Percentiles rank a stretch among this genome's conserved stretches.
phyloP scores from a whole-genome alignment of 2,797 vertebrate species.

The Spheniscus humboldti region DNA sequence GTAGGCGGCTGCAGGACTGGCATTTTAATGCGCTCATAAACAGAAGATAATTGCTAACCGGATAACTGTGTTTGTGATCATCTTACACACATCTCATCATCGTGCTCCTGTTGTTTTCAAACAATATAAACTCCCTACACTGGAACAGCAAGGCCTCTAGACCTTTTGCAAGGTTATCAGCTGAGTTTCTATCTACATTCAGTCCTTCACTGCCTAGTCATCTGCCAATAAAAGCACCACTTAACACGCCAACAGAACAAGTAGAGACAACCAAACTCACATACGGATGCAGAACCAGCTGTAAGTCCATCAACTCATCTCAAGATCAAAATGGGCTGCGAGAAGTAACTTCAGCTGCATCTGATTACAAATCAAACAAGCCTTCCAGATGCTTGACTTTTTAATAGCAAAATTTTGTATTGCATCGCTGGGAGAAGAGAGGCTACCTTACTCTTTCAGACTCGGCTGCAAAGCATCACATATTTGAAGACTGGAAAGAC shows the following conservation, averaged over 20 bases:
- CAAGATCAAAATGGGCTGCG: not conserved
- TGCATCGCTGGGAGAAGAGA: not conserved
- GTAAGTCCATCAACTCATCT: not conserved
- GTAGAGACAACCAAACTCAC: not conserved
- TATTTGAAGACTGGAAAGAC: not conserved
- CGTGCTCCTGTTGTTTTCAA: not conserved
- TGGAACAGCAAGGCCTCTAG: not conserved
- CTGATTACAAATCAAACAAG: not conserved
- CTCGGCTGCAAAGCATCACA: not conserved
- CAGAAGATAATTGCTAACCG: not conserved
- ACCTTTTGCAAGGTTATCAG: not conserved
- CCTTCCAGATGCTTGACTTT: not conserved
- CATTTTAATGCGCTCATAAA: not conserved
- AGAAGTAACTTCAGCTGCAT: not conserved
- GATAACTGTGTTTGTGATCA: not conserved
- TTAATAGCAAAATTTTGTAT: not conserved
- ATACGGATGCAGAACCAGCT: not conserved
- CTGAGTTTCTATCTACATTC: not conserved
- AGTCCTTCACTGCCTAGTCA: not conserved
- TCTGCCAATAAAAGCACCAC: not conserved
- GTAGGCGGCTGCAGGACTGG: fast-evolving
- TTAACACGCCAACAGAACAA: not conserved
- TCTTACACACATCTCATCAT: not conserved
- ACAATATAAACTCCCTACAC: not conserved
- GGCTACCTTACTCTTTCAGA: not conserved